phyloP scores from a whole-genome alignment of 2,888 invertebrate genomes.

The Eristalis intricaria region DNA sequence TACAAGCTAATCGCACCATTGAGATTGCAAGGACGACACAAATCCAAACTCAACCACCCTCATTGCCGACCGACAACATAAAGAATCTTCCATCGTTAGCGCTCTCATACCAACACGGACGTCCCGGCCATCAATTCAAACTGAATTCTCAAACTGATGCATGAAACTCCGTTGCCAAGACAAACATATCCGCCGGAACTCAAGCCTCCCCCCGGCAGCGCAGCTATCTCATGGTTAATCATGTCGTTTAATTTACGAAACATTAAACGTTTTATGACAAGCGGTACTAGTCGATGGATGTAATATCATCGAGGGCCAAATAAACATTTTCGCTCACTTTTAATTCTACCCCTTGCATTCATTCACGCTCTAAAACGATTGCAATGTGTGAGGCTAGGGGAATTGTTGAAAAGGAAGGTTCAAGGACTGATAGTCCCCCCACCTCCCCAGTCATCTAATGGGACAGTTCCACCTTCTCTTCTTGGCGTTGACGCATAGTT shows the following conservation, averaged over 20 bases:
- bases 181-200: not conserved
- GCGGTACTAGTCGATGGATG: not conserved
- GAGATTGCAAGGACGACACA: no score
- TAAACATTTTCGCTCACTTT: conserved; percentile 3
- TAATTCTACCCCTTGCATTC: not conserved
- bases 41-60: no score
- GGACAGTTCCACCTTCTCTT: not conserved
- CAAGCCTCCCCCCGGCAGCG: not conserved
- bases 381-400: not conserved
- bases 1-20: no score
- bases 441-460: not conserved
- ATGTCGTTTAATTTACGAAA: not conserved
- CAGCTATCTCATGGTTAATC: not conserved
- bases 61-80: no score
- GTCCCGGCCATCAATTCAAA: no score
- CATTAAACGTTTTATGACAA: not conserved
- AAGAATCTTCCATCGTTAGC: no score
- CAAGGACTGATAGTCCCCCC: not conserved
- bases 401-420: not conserved
- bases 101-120: no score
- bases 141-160: no score
- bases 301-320: not conserved
- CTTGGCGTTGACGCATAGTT: conserved; percentile 30
- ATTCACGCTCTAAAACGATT: not conserved
- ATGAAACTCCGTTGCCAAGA: no score